Conservation (phyloP, 53 echinoderm and acorn worm genomes). For the Mesocentrotus franciscanus region DNA sequence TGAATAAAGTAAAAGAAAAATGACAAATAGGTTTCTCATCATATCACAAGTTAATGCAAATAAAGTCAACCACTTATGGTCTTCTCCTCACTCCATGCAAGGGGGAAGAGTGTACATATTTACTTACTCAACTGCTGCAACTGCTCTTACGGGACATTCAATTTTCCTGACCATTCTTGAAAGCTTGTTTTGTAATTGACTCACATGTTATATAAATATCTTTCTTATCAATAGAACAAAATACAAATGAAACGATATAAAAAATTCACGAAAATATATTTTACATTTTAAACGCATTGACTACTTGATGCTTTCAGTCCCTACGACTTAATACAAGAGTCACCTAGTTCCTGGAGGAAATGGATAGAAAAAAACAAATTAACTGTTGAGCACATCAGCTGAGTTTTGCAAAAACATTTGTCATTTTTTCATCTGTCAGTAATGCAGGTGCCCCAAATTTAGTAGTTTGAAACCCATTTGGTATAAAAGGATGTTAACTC, state of each 20-base stretch:
- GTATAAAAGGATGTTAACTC: no score
- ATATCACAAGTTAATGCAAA: neutral
- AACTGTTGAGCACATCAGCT: neutral
- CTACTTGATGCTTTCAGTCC: no score
- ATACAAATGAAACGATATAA: no score
- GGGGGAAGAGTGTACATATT: no score
- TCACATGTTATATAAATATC: neutral
- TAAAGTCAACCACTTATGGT: neutral
- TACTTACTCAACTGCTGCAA: no score
- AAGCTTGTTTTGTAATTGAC: neutral
- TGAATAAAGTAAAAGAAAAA: neutral
- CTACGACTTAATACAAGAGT: no score
- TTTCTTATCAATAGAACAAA: neutral
- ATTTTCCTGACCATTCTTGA: no score
- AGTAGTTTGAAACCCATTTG: no score
- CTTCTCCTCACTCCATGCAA: no score
- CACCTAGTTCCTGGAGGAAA: no score
- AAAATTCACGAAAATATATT: neutral
- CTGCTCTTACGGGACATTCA: no score
- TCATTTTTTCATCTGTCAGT: no score
- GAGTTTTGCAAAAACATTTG: neutral
- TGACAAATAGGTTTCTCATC: neutral
- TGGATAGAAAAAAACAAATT: neutral
- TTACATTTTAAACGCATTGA: neutral
- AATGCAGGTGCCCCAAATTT: neutral